Evolutionary conservation across 2,113 vertebrate genomes (phyloP), one percentile per base, ranked within the genome.

Genomic region (Notothenia rossii): DNA sequence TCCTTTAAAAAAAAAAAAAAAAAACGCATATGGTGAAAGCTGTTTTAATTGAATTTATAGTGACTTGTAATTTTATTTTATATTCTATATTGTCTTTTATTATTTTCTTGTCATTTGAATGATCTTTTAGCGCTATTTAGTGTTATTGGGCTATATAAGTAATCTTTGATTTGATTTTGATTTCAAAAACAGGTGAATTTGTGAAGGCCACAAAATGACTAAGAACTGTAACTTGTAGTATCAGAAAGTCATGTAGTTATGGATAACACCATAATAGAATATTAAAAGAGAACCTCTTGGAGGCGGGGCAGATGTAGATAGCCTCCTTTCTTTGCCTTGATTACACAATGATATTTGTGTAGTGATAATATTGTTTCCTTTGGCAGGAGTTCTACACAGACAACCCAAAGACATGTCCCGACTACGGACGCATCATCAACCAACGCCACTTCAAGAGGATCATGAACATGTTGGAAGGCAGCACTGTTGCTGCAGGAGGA

Each of bases 331-430:
- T 40, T 29, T 29, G 29, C 29, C 29, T 29, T 29, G 29, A 10
- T 15, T 55, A 40, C 36, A 54, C 2, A 20, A 10, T 0, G 54
- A 29, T 22, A 9, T 40, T 15, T 40, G 10, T 43, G 18, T 25
- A 11, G 3, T 58, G 13, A 60, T 65, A 2, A 49, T 9, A 33
- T 62, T 60, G 20, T 65, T 29, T 84, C 1, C 12, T 40, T 62
- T 48, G 50, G 72, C 76, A 99, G 98, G 97, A 97, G 3, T 99
- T 98, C 90, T 99, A 99, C 25, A 97, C 98, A 17, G 95, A 96
- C 7, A 93, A 98, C 1, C 90, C 97, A 51, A 96, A 98, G 85
- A 93, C 83, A 0, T 99, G 97, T 82, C 89, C 92, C 0, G 98
- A 99, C 84, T 99, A 99, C 0, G 97, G 95, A 61, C 96, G 96